Evolutionary conservation across 2,113 vertebrate genomes (phyloP).

Genomic region (Camelus bactrianus): DNA sequence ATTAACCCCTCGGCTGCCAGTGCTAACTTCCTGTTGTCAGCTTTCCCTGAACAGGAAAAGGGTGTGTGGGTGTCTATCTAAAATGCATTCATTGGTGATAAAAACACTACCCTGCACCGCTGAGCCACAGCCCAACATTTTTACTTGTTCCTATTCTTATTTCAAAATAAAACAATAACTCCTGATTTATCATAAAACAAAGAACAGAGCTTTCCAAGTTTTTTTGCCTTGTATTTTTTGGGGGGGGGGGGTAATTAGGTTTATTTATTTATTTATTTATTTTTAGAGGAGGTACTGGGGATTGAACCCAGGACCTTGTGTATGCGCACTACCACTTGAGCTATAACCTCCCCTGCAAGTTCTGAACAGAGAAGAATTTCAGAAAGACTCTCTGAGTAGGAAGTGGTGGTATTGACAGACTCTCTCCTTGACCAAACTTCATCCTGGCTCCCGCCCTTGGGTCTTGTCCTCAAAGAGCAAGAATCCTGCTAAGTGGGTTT

Average conservation of each 20-base stretch:
- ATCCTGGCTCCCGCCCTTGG: background rate
- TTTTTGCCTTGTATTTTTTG: too few relatives aligned
- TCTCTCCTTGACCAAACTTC: background rate
- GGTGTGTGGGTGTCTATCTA: background rate
- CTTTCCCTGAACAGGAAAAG: background rate
- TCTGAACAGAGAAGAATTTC: slow-evolving; percentile 6
- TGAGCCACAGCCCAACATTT: background rate
- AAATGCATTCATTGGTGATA: background rate
- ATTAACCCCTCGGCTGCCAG: slow-evolving; percentile 44
- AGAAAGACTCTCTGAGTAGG: background rate
- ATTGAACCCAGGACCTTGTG: too few relatives aligned
- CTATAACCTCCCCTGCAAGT: background rate
- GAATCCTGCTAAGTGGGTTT: background rate
- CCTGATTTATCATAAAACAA: background rate
- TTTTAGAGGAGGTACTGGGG: too few relatives aligned
- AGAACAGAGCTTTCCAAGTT: background rate
- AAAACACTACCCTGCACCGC: background rate
- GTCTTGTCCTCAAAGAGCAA: background rate
- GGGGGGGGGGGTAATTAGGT: too few relatives aligned
- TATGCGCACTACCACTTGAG: too few relatives aligned
- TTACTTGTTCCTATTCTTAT: slow-evolving; percentile 24
- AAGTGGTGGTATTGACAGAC: background rate
- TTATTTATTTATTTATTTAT: too few relatives aligned
- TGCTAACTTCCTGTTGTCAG: background rate
- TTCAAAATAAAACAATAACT: background rate